Conservation (phyloP, 2,888 invertebrate species). For the Leucophora obtusa region DNA sequence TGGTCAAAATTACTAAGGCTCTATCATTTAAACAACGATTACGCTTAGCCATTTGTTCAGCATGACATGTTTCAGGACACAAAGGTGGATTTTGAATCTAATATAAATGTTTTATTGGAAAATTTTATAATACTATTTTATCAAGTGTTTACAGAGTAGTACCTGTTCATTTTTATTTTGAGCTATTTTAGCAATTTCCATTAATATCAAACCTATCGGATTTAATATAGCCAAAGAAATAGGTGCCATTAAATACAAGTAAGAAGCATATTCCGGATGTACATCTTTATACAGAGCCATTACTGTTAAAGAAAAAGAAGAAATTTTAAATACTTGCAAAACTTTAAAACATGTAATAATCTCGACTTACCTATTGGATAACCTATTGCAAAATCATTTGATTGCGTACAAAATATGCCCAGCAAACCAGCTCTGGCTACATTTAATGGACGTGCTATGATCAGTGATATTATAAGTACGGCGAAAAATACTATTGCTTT, state of each 20-base stretch:
- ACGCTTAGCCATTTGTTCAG: slow-evolving; percentile 70
- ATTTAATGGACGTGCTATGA: slow-evolving; percentile 89
- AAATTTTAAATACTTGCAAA: background rate
- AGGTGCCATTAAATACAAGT: slow-evolving; percentile 95
- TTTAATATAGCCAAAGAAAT: slow-evolving; percentile 95
- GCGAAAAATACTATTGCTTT: slow-evolving; percentile 91
- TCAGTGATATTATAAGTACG: slow-evolving; percentile 87
- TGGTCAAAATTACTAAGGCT: slow-evolving; percentile 77
- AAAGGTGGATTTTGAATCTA: slow-evolving; percentile 69
- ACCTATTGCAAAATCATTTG: slow-evolving; percentile 98
- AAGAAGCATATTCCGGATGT: slow-evolving; percentile 94
- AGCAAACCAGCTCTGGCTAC: slow-evolving; percentile 92
- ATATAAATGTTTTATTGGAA: slow-evolving; percentile 3
- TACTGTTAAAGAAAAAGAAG: slow-evolving; percentile 81
- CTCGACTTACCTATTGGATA: slow-evolving; percentile 87
- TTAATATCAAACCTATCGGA: slow-evolving; percentile 92
- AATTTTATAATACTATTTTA: background rate
- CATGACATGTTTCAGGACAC: slow-evolving; percentile 74
- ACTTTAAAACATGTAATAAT: background rate
- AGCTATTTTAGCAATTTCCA: slow-evolving; percentile 86
- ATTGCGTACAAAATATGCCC: slow-evolving; percentile 97
- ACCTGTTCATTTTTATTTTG: slow-evolving; percentile 72
- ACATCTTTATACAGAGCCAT: slow-evolving; percentile 89
- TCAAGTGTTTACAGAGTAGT: slow-evolving; percentile 7
- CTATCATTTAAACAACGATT: slow-evolving; percentile 73